Evolutionary conservation across 2,113 vertebrate genomes (phyloP), one percentile per base, ranked within the genome.

Genomic region (Brachypodius melanocephalos): DNA sequence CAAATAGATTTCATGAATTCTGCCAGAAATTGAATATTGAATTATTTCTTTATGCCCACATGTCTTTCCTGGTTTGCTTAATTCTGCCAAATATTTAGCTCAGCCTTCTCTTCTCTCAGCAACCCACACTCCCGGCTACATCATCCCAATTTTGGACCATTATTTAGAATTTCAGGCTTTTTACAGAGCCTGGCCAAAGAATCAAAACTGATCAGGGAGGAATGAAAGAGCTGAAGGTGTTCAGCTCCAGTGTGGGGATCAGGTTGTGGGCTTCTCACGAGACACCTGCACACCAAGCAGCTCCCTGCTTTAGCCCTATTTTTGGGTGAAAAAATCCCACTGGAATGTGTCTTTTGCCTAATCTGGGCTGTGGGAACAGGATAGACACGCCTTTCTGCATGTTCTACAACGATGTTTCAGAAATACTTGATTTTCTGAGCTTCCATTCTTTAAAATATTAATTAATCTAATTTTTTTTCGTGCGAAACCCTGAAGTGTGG

Each of bases 71-170:
- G 74, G 59, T 72, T 93, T 72, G 84, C 94, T 96, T 89, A 89
- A 96, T 97, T 94, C 94, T 97, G 93, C 93, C 96, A 97, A 97
- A 91, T 94, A 97, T 86, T 94, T 92, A 95, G 89, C 94, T 95
- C 90, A 95, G 90, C 95, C 81, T 89, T 92, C 92, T 95, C 83
- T 90, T 49, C 88, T 62, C 71, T 88, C 65, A 74, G 84, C 92
- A 93, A 9, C 93, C 93, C 81, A 85, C 81, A 72, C 58, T 81
- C 79, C 84, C 8, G 69, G 73, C 89, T 87, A 68, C 57, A 90
- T 51, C 52, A 90, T 87, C 95, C 90, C 80, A 49, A 51, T 89
- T 96, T 80, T 83, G 96, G 84, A 79, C 92, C 43, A 84, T 54
- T 89, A 69, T 68, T 91, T 85, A 78, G 63, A 77, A 95, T 95